phyloP scores from a whole-genome alignment of 2,888 invertebrate genomes.

The Microplitis deprimator region DNA sequence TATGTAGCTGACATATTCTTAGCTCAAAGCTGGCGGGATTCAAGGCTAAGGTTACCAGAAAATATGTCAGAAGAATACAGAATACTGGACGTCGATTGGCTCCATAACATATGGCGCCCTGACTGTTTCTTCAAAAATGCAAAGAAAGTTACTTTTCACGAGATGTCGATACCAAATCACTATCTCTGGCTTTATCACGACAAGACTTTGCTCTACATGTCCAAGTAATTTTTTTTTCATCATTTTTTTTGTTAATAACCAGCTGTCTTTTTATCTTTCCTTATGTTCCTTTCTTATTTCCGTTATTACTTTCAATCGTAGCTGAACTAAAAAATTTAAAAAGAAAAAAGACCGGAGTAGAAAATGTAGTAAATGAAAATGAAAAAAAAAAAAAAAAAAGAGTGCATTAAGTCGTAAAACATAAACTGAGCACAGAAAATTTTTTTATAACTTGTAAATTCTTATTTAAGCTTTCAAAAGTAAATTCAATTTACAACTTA shows the following conservation, averaged over 20 bases:
- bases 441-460: slow-evolving; percentile 7
- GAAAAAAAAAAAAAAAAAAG: too few species aligned
- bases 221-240: slow-evolving; percentile 78
- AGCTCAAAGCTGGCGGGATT: slow-evolving; percentile 94
- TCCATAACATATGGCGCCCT: slow-evolving; percentile 92
- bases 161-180: slow-evolving; percentile 95
- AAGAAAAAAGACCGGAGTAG: too few species aligned
- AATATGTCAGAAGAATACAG: slow-evolving; percentile 94
- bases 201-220: slow-evolving; percentile 93
- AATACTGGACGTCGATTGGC: slow-evolving; percentile 90
- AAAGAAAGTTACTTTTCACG: slow-evolving; percentile 92
- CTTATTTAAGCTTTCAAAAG: slow-evolving; percentile 14
- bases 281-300: slow-evolving; percentile 45
- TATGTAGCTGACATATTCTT: slow-evolving; percentile 94
- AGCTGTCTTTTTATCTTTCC: slow-evolving; percentile 47
- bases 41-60: slow-evolving; percentile 89
- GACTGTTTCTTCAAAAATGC: slow-evolving; percentile 96
- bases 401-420: too few species aligned
- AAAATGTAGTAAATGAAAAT: too few species aligned
- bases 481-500: neutral
- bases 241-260: slow-evolving; percentile 9
- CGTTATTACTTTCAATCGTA: neutral
- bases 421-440: neutral
- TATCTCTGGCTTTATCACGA: slow-evolving; percentile 93
- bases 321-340: too few species aligned